Evolutionary conservation across 2,797 vertebrate genomes (phyloP).

Genomic region (Zenarchopterus dispar): DNA sequence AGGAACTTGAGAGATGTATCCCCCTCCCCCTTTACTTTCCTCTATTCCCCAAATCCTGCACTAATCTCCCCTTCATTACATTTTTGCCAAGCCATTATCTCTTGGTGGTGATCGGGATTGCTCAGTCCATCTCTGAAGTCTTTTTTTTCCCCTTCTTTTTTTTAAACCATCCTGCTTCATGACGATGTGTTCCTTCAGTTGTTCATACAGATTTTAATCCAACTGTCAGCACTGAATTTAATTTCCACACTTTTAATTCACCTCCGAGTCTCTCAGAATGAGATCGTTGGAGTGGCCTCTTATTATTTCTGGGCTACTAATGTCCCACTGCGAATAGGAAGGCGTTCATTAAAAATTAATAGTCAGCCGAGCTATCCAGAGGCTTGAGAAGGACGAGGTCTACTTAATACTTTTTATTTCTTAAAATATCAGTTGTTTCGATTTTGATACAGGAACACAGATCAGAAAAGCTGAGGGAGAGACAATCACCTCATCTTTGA

Average conservation of each 20-base stretch:
- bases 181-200: conserved; percentile 18
- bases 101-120: conserved; percentile 26
- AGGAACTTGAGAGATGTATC: background rate
- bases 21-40: background rate
- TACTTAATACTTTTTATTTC: too few relatives aligned
- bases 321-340: conserved; percentile 44
- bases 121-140: conserved; percentile 20
- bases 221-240: conserved; percentile 19
- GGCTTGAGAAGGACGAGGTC: too few relatives aligned
- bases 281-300: conserved; percentile 24
- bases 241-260: conserved; percentile 30
- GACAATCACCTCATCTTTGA: too few relatives aligned
- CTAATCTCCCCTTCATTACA: conserved; percentile 8
- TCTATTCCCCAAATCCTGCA: background rate
- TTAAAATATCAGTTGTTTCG: too few relatives aligned
- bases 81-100: conserved; percentile 27
- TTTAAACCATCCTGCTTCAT: conserved; percentile 21
- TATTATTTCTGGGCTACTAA: conserved; percentile 56
- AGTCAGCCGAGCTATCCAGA: too few relatives aligned
- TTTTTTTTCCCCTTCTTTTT: conserved; percentile 16
- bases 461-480: too few relatives aligned
- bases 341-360: conserved; percentile 22
- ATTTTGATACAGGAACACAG: too few relatives aligned
- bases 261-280: conserved; percentile 27
- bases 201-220: conserved; percentile 25